Percentiles rank a stretch among this genome's conserved stretches.
These are phyloP conservation scores for Melikaiella ostensackeni DNA, from an alignment of 2,888 invertebrate genomes.

Conservation along the genomic window DNA sequence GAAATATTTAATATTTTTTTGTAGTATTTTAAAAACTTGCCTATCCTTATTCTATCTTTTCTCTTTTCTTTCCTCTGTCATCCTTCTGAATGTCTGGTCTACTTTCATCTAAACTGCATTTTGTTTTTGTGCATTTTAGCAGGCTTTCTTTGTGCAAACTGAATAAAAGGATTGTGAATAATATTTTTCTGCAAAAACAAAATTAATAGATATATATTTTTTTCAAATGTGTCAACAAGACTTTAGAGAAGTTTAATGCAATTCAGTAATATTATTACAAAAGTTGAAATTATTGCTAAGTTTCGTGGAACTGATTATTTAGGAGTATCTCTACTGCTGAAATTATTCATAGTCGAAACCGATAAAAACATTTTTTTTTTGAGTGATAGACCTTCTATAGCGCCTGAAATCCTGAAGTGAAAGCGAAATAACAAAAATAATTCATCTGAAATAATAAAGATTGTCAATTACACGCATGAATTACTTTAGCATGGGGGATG, in stretches of 20 bases:
- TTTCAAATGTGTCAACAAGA: too few species aligned
- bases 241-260: too few species aligned
- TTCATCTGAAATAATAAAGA: constrained; percentile 1
- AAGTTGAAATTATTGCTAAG: too few species aligned
- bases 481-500: constrained; percentile 1
- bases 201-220: too few species aligned
- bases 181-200: too few species aligned
- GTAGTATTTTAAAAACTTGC: neutral
- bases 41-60: constrained; percentile 4
- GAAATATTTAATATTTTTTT: constrained; percentile 35
- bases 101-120: neutral
- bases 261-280: too few species aligned
- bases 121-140: neutral
- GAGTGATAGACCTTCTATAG: neutral
- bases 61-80: neutral
- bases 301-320: neutral
- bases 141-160: neutral
- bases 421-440: neutral
- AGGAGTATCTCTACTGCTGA: neutral
- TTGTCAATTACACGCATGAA: constrained; percentile 21
- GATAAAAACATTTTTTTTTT: neutral
- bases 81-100: constrained; percentile 27
- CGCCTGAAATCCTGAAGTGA: neutral
- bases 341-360: neutral
- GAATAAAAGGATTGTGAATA: neutral